phyloP scores from a whole-genome alignment of 2,113 vertebrate genomes.

The Oreotrochilus melanogaster region DNA sequence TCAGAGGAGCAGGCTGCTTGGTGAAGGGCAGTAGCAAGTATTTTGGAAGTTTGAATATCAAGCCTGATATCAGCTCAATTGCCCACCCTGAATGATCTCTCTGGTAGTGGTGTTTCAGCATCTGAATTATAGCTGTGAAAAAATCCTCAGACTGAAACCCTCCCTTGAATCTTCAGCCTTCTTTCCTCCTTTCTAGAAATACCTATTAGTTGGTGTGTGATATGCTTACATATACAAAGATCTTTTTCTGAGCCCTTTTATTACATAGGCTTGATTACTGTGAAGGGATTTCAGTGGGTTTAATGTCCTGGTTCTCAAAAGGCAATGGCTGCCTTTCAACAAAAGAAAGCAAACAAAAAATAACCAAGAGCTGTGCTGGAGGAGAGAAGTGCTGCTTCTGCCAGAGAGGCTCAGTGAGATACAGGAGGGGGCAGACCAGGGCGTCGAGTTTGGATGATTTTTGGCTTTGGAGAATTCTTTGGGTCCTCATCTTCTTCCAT shows the following conservation, averaged over 20 bases:
- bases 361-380: conserved; percentile 66
- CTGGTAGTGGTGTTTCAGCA: neutral
- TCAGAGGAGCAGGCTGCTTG: neutral
- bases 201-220: conserved; percentile 53
- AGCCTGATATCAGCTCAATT: neutral
- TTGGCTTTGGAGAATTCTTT: conserved; percentile 88
- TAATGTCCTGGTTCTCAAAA: conserved; percentile 71
- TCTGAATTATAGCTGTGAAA: conserved; percentile 5
- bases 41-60: neutral
- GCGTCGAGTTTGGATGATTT: conserved; percentile 89
- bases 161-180: neutral
- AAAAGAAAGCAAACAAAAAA: conserved; percentile 59
- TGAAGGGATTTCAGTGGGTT: conserved; percentile 70
- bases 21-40: neutral
- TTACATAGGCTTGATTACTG: conserved; percentile 74
- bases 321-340: conserved; percentile 65
- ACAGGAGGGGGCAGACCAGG: conserved; percentile 83
- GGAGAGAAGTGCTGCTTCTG: conserved; percentile 50
- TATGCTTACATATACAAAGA: conserved; percentile 67
- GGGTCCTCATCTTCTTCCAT: conserved; percentile 85
- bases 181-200: conserved; percentile 29
- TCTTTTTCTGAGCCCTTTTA: conserved; percentile 80
- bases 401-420: conserved; percentile 80
- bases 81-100: neutral
- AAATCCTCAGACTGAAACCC: conserved; percentile 7